Conservation (phyloP, 1,140 invertebrate species). For the Drosophila simulans region DNA sequence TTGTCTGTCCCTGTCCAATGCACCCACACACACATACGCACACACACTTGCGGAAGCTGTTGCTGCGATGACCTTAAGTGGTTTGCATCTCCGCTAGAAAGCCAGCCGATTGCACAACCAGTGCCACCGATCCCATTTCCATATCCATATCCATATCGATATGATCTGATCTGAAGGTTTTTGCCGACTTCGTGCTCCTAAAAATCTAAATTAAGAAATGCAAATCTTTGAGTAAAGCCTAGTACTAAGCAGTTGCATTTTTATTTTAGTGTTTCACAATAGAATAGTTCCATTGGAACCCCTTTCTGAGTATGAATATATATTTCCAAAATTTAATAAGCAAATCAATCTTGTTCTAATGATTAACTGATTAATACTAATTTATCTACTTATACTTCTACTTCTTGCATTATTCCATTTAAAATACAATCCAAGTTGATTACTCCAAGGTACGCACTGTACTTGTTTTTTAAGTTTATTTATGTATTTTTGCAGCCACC, state of each 20-base stretch:
- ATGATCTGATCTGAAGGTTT: background rate
- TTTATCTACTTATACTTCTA: too few relatives aligned
- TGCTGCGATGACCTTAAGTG: constrained; percentile 38
- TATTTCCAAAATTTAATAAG: too few relatives aligned
- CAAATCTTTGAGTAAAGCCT: too few relatives aligned
- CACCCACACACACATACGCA: constrained; percentile 15
- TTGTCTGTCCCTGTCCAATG: background rate
- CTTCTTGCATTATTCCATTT: too few relatives aligned
- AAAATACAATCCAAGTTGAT: background rate
- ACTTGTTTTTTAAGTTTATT: background rate
- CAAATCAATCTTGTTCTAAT: too few relatives aligned
- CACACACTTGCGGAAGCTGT: constrained; percentile 41
- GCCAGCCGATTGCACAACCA: constrained; percentile 44
- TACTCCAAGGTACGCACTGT: background rate
- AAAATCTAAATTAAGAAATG: background rate
- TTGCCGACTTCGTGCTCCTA: background rate
- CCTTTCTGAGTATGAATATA: too few relatives aligned
- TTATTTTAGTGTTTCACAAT: too few relatives aligned
- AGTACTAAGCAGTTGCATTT: too few relatives aligned
- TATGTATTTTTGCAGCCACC: background rate
- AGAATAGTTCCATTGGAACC: too few relatives aligned
- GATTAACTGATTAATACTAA: too few relatives aligned
- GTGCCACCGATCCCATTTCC: background rate
- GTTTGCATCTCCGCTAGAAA: constrained; percentile 42
- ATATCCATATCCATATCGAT: background rate